Base-by-base conservation (phyloP, 2,113 vertebrate species). In the Erythrolamprus reginae region DNA sequence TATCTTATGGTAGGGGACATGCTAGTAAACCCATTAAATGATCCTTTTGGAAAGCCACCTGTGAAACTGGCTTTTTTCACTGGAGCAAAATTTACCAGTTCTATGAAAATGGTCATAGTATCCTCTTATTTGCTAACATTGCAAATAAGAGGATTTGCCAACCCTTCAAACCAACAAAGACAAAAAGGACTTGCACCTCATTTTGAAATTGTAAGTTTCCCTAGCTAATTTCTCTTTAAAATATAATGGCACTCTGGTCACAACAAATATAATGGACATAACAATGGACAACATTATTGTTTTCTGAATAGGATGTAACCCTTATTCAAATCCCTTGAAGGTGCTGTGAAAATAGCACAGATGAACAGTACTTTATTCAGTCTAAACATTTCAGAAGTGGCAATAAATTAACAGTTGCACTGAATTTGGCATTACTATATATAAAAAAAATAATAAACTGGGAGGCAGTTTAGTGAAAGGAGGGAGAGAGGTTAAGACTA, bases 401-500 rank as follows among this genome's bases (percentile, higher is more conserved):
- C 84, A 86, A 90, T 90, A 90, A 90, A 3, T 90, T 90, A 90
- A 90, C 89, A 86, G 10, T 85, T 56, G 51, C 15, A 38, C 48
- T 21, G 55, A 51, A 13, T 21, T 26, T 50, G 38, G 24, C 24
- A 77, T 77, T 52, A 47, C 42, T 56, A 13, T 70, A 89, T 28
- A 58, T 48, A 17, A 24, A 83, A 58, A 82, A 48, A 38, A 19
- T n/a, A 61, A 48, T 12, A 24, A 10, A 77, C 70, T 48, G 26
- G 50, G 45, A 50, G 10, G 21, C 50, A 50, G 10, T 26, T 17
- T 13, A 85, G 26, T 5, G 28, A n/a, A 90, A 48, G 10, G 3
- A 58, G 0, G 23, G 23, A 9, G 23, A 45, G 17, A 42, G 7
- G 33, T 77, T 77, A 77, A 38, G 33, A 21, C 33, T 42, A 77